Base-by-base conservation (phyloP, 2,797 vertebrate species). In the Lerista edwardsae region DNA sequence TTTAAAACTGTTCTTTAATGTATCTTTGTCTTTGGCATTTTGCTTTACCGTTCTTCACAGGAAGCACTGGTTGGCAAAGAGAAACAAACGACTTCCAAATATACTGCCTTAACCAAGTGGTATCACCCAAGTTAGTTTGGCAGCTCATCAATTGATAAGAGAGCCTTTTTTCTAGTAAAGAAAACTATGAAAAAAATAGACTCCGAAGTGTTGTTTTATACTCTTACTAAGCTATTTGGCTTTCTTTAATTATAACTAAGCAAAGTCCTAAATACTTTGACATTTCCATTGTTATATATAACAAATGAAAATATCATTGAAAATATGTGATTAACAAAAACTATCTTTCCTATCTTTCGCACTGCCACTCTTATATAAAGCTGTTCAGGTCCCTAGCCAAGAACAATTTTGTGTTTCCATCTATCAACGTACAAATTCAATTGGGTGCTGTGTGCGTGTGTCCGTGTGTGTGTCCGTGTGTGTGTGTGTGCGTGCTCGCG, bases 181-280 rank as follows among this genome's bases (percentile, higher is more conserved):
- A 68, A 15, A 73, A 83, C n/a, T 31, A 27, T 51, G 39, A 69
- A 71, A 14, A 76, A 69, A 79, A 80, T 64, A 76, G 34, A 80
- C 19, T 21, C 9, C 10, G 7, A 78, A 4, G 21, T 71, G 34
- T 77, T 69, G 69, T 62, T 25, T 44, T 14, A 75, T 27, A 27
- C 19, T 67, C 31, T 36, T 36, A 15, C 36, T 27, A 79, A 62
- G 61, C 10, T 23, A 34, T 79, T 31, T 36, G 27, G 68, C 27
- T 76, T 68, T 31, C 29, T n/a, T 57, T 67, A 65, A 55, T 75
- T 41, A 83, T n/a, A 73, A 51, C 31, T 39, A 15, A 51, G 7
- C 59, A 67, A 83, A 69, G 12, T 15, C 25, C 31, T 79, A 78
- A 71, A 84, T 67, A 72, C n/a, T 12, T 55, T 79, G 31, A 51